Conservation (phyloP, 2,888 invertebrate genomes). For the Alcis repandata region DNA sequence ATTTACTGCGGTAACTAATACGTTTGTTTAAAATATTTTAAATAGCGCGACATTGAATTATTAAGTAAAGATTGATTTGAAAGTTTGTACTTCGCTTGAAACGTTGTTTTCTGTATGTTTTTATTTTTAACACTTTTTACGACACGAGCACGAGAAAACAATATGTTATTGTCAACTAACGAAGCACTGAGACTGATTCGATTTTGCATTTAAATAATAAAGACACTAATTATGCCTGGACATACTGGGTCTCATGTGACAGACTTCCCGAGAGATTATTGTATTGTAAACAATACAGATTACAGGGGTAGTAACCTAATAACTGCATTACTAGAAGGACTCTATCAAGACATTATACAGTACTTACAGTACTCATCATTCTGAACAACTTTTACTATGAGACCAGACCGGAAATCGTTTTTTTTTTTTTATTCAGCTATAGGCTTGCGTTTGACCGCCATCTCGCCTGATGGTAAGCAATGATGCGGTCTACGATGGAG, state of each 20-base stretch:
- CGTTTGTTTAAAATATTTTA: not conserved
- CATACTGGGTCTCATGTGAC: not conserved
- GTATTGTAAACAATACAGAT: conserved; percentile 5
- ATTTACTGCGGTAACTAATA: not conserved
- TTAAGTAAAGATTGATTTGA: too few relatives aligned
- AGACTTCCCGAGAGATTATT: not conserved
- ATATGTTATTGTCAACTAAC: not conserved
- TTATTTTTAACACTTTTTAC: not conserved
- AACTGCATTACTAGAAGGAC: conserved; percentile 1
- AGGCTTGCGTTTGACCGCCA: too few relatives aligned
- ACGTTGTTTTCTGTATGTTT: not conserved
- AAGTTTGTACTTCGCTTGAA: too few relatives aligned
- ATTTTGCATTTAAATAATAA: conserved; percentile 8
- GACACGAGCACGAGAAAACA: not conserved
- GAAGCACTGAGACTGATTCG: not conserved
- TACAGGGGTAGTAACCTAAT: conserved; percentile 6
- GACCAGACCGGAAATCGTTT: too few relatives aligned
- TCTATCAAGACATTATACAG: not conserved
- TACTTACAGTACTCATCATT: too few relatives aligned
- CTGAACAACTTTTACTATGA: too few relatives aligned
- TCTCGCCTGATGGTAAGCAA: too few relatives aligned
- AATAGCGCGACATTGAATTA: too few relatives aligned
- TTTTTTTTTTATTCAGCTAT: too few relatives aligned
- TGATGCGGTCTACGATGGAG: too few relatives aligned
- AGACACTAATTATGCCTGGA: conserved; percentile 5